Conservation (phyloP, 2,888 invertebrate species). For the Plusia festucae region DNA sequence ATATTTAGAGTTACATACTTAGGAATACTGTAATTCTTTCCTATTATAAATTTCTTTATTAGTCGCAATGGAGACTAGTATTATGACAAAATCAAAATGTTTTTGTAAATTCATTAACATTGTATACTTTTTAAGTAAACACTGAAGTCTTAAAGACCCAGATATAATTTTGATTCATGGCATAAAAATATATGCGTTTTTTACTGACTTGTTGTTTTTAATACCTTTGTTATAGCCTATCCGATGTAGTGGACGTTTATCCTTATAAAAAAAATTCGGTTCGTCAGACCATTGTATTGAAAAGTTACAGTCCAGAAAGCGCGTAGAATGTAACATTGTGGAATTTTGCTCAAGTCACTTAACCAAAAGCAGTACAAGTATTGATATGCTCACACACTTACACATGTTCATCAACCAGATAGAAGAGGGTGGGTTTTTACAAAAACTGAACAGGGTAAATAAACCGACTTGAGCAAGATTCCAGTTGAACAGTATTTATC, state of each 20-base stretch:
- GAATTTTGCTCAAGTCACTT: background rate
- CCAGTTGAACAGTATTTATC: background rate
- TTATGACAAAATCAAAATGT: constrained; percentile 52
- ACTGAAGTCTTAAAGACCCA: constrained; percentile 56
- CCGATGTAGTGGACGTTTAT: constrained; percentile 28
- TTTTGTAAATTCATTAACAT: constrained; percentile 58
- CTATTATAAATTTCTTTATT: constrained; percentile 48
- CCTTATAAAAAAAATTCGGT: constrained; percentile 6
- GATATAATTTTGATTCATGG: constrained; percentile 58
- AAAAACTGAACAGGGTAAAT: background rate
- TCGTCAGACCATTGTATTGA: constrained; percentile 23
- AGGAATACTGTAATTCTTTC: constrained; percentile 58
- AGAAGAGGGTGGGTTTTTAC: background rate
- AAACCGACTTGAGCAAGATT: constrained; percentile 1
- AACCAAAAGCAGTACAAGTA: background rate
- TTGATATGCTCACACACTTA: too few relatives aligned
- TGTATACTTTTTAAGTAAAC: constrained; percentile 57
- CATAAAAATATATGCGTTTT: constrained; percentile 57
- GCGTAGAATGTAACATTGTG: constrained; percentile 31
- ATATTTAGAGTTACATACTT: constrained; percentile 57
- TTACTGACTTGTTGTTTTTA: constrained; percentile 57
- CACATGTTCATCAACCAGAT: too few relatives aligned
- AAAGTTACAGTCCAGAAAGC: constrained; percentile 36
- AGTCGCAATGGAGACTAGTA: constrained; percentile 52
- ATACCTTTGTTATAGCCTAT: constrained; percentile 47